These are phyloP conservation scores for Gnathonemus longibarbis DNA, from an alignment of 2,113 vertebrate species.

Conservation along the genomic window DNA sequence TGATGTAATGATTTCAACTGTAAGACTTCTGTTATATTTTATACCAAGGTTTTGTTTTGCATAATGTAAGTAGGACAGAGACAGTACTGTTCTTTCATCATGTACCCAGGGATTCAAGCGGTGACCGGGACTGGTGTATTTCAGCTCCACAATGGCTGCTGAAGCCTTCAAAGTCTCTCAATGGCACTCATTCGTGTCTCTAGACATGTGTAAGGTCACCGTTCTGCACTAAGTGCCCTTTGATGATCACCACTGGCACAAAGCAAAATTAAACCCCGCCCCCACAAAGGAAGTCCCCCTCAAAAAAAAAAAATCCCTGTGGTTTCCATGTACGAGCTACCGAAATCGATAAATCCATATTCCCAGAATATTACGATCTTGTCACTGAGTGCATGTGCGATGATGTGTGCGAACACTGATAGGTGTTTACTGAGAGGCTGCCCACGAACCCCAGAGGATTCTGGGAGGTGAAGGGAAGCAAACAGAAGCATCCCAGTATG, in stretches of 20 bases:
- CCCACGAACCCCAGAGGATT: neutral
- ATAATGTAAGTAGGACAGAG: neutral
- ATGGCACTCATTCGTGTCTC: neutral
- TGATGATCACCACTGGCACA: neutral
- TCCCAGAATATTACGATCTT: neutral
- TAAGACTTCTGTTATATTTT: neutral
- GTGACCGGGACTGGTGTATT: neutral
- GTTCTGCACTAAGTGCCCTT: neutral
- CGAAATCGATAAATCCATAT: neutral
- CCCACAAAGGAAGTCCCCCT: neutral
- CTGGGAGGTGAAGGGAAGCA: neutral
- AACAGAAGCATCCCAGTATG: neutral
- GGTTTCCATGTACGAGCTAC: neutral
- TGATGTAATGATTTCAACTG: neutral
- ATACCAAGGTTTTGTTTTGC: neutral
- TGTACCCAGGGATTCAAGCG: neutral
- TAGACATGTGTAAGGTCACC: neutral
- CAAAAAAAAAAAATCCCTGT: neutral
- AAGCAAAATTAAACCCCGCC: neutral
- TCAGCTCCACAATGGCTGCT: neutral
- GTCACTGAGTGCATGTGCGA: neutral
- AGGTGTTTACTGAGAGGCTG: neutral
- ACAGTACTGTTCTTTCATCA: neutral
- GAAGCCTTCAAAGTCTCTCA: neutral
- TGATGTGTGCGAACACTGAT: neutral